phyloP scores from a whole-genome alignment of 1,140 invertebrate genomes.

The Euglossa dilemma region DNA sequence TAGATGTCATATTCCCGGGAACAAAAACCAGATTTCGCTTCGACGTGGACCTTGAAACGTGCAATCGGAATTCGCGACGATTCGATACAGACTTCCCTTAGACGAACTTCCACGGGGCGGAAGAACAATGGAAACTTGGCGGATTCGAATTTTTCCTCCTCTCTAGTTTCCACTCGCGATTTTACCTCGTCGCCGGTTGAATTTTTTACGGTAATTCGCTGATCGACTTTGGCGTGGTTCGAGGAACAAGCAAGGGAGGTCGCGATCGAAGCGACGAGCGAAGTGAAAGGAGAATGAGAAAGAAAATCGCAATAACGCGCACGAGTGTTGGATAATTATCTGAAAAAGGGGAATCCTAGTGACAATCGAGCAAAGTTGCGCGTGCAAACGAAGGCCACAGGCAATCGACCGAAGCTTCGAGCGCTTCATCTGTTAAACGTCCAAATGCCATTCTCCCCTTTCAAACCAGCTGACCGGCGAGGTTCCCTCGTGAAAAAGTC shows the following conservation, averaged over 20 bases:
- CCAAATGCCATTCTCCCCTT: conserved; percentile 4
- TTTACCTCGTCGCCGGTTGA: neutral
- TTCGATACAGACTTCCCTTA: neutral
- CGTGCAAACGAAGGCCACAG: neutral
- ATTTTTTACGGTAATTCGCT: too few relatives aligned
- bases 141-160: neutral
- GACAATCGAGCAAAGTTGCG: neutral
- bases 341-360: neutral
- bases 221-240: too few relatives aligned
- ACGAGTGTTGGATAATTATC: neutral
- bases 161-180: neutral
- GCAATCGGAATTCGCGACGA: neutral
- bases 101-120: neutral
- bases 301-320: neutral
- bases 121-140: neutral
- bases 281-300: too few relatives aligned
- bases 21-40: neutral
- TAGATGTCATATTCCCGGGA: neutral
- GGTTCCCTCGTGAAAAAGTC: neutral
- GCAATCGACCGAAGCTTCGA: conserved; percentile 11
- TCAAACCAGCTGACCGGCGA: neutral
- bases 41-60: neutral
- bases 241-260: neutral
- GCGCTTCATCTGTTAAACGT: conserved; percentile 30
- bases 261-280: too few relatives aligned